Base-by-base conservation (phyloP, 2,113 vertebrate species). In the Pongo abelii region DNA sequence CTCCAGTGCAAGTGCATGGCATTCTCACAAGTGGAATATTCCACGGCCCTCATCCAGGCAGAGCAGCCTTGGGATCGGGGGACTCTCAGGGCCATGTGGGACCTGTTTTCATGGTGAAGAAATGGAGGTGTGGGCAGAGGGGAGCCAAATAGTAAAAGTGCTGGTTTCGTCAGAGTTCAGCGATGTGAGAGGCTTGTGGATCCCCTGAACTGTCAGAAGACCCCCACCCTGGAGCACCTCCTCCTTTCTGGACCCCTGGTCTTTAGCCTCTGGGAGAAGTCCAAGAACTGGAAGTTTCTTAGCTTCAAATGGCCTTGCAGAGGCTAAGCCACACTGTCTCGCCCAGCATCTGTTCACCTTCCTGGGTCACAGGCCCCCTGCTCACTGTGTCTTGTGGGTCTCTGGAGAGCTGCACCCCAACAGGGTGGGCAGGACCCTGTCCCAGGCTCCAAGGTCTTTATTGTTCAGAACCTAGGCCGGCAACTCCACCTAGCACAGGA, bases 11-110 rank as follows among this genome's bases (percentile, higher is more conserved):
- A 9, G 70, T 57, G 5, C 38, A 6, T 97, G 97, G 94, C 93
- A 87, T 85, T 97, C 13, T 40, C 52, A 95, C 96, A 95, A 97
- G 98, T 77, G 97, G 97, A 98, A 96, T 93, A 96, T 98, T 97
- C 97, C n/a, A 32, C 38, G 0, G 16, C n/a, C 78, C 12, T 23
- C 13, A 2, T 4, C 30, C 8, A 27, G 17, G 20, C 50, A 5
- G 75, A 64, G 70, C 35, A 13, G 64, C 43, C 22, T 16, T 2
- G 48, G 64, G n/a, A 10, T 35, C 14, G 38, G 22, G 18, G 55
- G 27, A 30, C 59, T 4, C 61, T 14, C 14, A 2, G 46, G 90
- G 50, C 88, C 80, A 2, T 11, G 8, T 3, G 57, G 59, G 72
- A 32, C 43, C 43, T 43, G 0, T 74, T 40, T 72, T 80, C 50